phyloP scores from a whole-genome alignment of 2,113 vertebrate species.

The Macheiramphus alcinus region DNA sequence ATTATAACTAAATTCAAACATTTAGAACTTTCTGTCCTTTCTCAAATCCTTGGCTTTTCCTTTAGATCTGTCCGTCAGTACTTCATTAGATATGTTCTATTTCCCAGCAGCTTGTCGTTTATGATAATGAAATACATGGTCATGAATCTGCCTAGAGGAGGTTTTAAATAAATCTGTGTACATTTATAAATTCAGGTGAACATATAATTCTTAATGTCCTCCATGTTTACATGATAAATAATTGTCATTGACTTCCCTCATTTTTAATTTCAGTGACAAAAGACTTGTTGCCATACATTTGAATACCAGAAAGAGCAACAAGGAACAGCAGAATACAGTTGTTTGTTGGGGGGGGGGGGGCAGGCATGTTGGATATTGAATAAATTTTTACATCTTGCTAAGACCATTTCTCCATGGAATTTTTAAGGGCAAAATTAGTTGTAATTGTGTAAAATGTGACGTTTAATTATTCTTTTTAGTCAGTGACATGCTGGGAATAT shows the following conservation, averaged over 20 bases:
- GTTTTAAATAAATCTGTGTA: not conserved
- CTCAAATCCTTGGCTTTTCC: not conserved
- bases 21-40: not conserved
- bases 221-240: not conserved
- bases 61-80: not conserved
- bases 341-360: not conserved
- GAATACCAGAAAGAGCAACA: not conserved
- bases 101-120: not conserved
- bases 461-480: not conserved
- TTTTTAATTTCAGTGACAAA: not conserved
- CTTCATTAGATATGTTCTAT: not conserved
- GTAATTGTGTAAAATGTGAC: not conserved
- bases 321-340: not conserved
- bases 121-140: constrained; percentile 1
- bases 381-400: not conserved
- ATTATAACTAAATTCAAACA: not conserved
- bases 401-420: not conserved
- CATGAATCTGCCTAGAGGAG: not conserved
- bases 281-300: not conserved
- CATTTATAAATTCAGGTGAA: constrained; percentile 3
- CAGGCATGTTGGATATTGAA: not conserved
- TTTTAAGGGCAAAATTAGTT: not conserved
- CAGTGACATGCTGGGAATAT: not conserved
- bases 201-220: not conserved
- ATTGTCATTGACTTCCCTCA: not conserved